Evolutionary conservation across 2,888 invertebrate species (phyloP).

Genomic region (Drosophila histrio): DNA sequence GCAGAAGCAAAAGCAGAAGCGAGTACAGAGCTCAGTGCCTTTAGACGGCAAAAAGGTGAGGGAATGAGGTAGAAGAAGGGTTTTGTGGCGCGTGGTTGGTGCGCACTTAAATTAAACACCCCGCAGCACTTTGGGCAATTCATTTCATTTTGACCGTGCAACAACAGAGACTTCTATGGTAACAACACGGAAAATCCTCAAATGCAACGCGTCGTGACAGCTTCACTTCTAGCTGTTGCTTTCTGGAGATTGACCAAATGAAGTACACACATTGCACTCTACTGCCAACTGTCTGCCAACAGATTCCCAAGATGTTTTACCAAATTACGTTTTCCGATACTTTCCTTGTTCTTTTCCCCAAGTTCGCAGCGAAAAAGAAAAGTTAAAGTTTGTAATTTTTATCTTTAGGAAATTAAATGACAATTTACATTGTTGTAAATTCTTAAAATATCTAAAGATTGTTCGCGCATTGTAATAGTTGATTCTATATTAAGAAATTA

Average conservation of each 20-base stretch:
- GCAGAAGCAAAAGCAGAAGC: no score
- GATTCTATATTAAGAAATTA: no score
- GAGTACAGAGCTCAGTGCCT: constrained; percentile 22
- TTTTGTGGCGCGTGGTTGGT: constrained; percentile 31
- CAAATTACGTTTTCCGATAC: background rate
- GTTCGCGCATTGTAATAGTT: no score
- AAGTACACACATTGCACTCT: background rate
- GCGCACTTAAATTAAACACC: constrained; percentile 75
- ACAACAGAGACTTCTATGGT: constrained; percentile 20
- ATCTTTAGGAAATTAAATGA: background rate
- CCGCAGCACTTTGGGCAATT: constrained; percentile 71
- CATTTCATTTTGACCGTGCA: constrained; percentile 52
- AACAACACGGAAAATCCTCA: constrained; percentile 47
- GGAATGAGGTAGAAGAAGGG: background rate
- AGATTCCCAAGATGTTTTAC: constrained; percentile 18
- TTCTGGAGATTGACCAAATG: constrained; percentile 11
- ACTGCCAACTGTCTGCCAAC: constrained; percentile 5
- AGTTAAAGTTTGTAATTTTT: background rate
- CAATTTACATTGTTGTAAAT: no score
- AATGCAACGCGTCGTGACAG: constrained; percentile 51
- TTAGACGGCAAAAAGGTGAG: constrained; percentile 20
- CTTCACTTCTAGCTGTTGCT: constrained; percentile 18
- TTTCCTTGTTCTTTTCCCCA: background rate
- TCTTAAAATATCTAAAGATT: no score
- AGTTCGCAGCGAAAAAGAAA: background rate